Conservation (phyloP, 2,113 vertebrate species). For the Argyrosomus japonicus region DNA sequence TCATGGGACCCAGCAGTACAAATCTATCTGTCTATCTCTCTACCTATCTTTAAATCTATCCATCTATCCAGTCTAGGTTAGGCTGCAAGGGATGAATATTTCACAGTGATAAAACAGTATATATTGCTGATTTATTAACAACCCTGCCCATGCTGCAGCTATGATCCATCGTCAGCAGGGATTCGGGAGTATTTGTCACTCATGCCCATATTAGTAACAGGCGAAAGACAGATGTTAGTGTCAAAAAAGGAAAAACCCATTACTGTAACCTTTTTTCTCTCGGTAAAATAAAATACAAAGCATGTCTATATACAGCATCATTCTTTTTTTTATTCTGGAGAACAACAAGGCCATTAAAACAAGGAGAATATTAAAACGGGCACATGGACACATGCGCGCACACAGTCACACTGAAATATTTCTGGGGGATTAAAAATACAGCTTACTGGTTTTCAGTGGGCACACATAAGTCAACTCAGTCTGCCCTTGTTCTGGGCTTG, state of each 20-base stretch:
- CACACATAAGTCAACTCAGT: background rate
- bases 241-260: background rate
- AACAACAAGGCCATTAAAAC: background rate
- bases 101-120: background rate
- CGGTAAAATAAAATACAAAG: background rate
- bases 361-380: background rate
- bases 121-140: background rate
- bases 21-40: constrained; percentile 5
- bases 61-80: background rate
- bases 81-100: no score
- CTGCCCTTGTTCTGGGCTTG: constrained; percentile 19
- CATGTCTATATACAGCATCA: background rate
- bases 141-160: background rate
- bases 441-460: constrained; percentile 3
- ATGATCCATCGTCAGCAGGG: background rate
- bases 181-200: background rate
- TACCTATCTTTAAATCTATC: constrained; percentile 10
- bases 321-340: background rate
- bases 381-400: background rate
- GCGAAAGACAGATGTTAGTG: background rate
- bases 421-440: constrained; percentile 5
- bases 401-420: background rate
- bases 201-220: background rate
- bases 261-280: background rate
- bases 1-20: background rate